Base-by-base conservation (phyloP, 2,888 invertebrate species). In the Steinernema hermaphroditum region DNA sequence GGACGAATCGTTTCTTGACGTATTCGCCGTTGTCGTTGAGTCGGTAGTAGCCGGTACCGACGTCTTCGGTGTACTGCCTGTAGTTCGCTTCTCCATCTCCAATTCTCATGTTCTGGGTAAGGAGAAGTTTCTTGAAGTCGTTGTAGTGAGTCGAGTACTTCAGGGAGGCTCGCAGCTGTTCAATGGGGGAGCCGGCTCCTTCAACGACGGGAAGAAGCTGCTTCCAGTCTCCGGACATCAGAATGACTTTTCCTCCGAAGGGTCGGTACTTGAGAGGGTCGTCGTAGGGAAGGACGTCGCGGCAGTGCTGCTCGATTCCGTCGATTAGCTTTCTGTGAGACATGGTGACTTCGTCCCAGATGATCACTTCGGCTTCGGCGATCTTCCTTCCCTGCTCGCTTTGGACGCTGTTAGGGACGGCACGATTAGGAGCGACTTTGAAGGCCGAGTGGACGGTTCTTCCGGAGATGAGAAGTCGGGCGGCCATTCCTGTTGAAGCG, bases 221-320 rank as follows among this genome's bases (percentile, higher is more conserved):
- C 69, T n/a, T n/a, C n/a, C n/a, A n/a, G n/a, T n/a, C n/a, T n/a
- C n/a, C n/a, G n/a, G n/a, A n/a, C n/a, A n/a, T 69, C n/a, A 69
- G 37, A 37, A 69, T 41, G 12, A 69, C 41, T 37, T 69, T 69
- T 14, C 69, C 69, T 12, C 69, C 69, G 37, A 69, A 69, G 22
- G 41, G 69, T 29, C 14, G 12, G 29, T 16, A 29, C 29, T 62
- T 62, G 22, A 24, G 16, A 14, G 29, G 24, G 14, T 49, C 49
- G 49, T 49, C 19, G 49, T n/a, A n/a, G 9, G 14, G 6, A 19
- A 19, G 19, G 6, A 49, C 19, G 19, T 49, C 49, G 6, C 49
- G 49, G 49, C 49, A 49, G 19, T 49, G 49, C 14, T 19, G 12
- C 9, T 49, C 49, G 12, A 49, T 49, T 6, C 12, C 9, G 6